phyloP scores from a whole-genome alignment of 37 sponge, comb jelly and placozoan genomes.

The Cladorhizidae sp. region DNA sequence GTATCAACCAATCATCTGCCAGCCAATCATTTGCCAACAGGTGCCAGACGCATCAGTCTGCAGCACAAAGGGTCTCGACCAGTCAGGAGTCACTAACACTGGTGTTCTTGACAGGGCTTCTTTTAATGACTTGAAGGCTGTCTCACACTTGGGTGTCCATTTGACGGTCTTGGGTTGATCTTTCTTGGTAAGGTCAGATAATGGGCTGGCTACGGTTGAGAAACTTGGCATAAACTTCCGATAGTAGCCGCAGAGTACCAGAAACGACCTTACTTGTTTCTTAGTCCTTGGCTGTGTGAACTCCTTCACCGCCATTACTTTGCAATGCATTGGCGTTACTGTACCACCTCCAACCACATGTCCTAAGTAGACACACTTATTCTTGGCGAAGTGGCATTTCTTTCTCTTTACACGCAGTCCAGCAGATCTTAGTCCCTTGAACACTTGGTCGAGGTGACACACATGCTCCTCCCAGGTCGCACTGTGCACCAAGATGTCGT shows the following conservation, averaged over 20 bases:
- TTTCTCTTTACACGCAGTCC: slow-evolving; percentile 53
- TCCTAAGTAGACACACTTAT: slow-evolving; percentile 47
- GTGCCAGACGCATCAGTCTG: slow-evolving; percentile 65
- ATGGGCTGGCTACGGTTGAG: slow-evolving; percentile 20
- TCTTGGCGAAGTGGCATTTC: slow-evolving; percentile 68
- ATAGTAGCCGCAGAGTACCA: slow-evolving; percentile 68
- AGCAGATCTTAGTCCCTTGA: slow-evolving; percentile 21
- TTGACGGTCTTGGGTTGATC: slow-evolving; percentile 4
- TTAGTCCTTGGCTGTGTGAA: slow-evolving; percentile 45
- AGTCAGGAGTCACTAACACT: slow-evolving; percentile 49
- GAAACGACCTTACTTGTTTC: slow-evolving; percentile 64
- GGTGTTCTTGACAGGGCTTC: slow-evolving; percentile 2
- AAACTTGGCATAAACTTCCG: slow-evolving; percentile 56
- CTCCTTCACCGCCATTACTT: slow-evolving; percentile 42
- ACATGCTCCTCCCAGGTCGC: slow-evolving; percentile 60
- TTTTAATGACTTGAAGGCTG: slow-evolving; percentile 35
- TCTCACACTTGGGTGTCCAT: slow-evolving; percentile 49
- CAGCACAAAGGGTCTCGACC: slow-evolving; percentile 21
- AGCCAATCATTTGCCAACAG: no score
- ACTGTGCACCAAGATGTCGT: slow-evolving; percentile 64
- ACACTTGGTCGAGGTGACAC: slow-evolving; percentile 38
- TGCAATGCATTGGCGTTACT: slow-evolving; percentile 44
- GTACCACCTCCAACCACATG: slow-evolving; percentile 53
- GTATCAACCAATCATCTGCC: no score
- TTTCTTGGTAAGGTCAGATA: slow-evolving; percentile 63